Evolutionary conservation across 2,797 vertebrate species (phyloP).

Genomic region (Tenualosa thibaudeaui): DNA sequence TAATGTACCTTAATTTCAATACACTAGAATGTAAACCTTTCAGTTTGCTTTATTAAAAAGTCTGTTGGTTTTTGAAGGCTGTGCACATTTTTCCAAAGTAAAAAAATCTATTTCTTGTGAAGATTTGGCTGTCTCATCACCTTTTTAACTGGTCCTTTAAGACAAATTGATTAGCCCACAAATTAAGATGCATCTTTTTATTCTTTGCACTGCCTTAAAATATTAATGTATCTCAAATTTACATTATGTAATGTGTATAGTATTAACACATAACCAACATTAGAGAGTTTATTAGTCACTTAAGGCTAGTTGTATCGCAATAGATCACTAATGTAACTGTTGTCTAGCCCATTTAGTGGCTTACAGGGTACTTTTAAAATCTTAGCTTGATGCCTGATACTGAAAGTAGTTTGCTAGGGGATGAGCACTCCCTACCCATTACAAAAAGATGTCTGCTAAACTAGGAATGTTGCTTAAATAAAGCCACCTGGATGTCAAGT

Average conservation of each 20-base stretch:
- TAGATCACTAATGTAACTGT: no score
- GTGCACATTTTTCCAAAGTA: neutral
- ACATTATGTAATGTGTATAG: neutral
- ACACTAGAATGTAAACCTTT: neutral
- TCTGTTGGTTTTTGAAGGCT: neutral
- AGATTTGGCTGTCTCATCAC: neutral
- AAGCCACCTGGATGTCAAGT: neutral
- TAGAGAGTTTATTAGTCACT: no score
- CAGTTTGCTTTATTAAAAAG: neutral
- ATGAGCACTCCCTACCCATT: neutral
- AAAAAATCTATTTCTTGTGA: neutral
- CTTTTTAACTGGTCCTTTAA: neutral
- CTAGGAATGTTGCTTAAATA: neutral
- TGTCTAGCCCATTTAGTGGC: no score
- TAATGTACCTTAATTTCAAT: neutral
- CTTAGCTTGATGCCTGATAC: neutral
- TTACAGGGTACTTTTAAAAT: no score
- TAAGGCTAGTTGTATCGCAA: no score
- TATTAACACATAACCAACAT: neutral
- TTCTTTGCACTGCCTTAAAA: neutral
- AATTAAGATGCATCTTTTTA: neutral
- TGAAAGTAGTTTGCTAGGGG: neutral
- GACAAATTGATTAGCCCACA: neutral
- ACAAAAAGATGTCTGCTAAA: slow-evolving; percentile 40
- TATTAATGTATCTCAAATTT: neutral